A percentile compares a stretch with the other conserved stretches of the same genome.
These are phyloP conservation scores for Petrocephalus schoutedeni DNA, from an alignment of 2,797 vertebrate genomes.

Conservation along the genomic window DNA sequence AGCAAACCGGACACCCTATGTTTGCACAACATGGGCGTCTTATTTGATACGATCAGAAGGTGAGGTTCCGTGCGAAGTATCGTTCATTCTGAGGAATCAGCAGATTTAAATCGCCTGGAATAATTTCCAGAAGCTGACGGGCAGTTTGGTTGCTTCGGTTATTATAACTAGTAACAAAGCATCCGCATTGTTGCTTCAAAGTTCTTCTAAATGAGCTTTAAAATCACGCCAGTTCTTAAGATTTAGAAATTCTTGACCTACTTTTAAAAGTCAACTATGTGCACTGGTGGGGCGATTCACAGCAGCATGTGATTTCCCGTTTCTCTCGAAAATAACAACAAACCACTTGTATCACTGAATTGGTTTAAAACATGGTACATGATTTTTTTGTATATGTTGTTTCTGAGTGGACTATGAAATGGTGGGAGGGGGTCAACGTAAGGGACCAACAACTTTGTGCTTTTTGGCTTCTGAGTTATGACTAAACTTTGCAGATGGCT, in stretches of 20 bases:
- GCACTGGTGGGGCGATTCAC: background rate
- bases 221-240: background rate
- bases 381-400: background rate
- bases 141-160: background rate
- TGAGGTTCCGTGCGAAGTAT: background rate
- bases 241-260: background rate
- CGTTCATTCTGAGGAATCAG: background rate
- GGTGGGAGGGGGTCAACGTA: background rate
- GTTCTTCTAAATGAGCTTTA: background rate
- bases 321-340: background rate
- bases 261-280: background rate
- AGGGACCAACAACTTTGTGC: background rate
- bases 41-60: background rate
- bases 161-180: background rate
- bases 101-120: background rate
- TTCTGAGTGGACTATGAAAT: background rate
- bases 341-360: background rate
- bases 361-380: background rate
- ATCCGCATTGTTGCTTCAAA: background rate
- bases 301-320: background rate
- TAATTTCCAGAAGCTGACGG: background rate
- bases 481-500: background rate
- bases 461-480: background rate
- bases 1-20: background rate
- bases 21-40: background rate